phyloP scores from a whole-genome alignment of 2,797 vertebrate species.

The Moxostoma hubbsi region DNA sequence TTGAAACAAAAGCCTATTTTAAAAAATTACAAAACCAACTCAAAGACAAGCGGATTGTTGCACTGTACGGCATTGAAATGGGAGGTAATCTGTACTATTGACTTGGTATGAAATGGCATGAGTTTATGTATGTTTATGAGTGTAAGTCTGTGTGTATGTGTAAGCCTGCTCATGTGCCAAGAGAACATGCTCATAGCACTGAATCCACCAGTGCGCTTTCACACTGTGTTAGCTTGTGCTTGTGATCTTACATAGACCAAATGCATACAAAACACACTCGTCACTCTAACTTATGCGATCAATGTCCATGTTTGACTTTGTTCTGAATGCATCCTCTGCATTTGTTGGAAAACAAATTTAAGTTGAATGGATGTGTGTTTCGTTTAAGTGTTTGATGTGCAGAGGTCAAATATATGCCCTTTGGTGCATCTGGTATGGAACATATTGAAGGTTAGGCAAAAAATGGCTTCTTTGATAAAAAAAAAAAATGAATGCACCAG shows the following conservation, averaged over 20 bases:
- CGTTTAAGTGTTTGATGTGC: conserved; percentile 40
- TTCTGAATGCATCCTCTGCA: conserved; percentile 6
- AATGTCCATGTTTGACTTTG: conserved; percentile 6
- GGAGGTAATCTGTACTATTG: conserved; percentile 64
- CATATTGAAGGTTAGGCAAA: conserved; percentile 17
- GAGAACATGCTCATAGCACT: conserved; percentile 31
- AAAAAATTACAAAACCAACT: conserved; percentile 42
- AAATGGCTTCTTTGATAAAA: background rate
- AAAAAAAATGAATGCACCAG: background rate
- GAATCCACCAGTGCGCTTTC: conserved; percentile 8
- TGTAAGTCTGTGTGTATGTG: conserved; percentile 7
- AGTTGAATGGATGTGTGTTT: conserved; percentile 27
- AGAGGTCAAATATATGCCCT: conserved; percentile 11
- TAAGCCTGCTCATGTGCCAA: conserved; percentile 21
- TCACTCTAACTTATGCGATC: background rate
- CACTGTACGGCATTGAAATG: conserved; percentile 42
- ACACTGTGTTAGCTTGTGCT: conserved; percentile 56
- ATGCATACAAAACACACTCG: conserved; percentile 9
- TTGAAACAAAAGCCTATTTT: conserved; percentile 34
- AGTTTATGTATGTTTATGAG: conserved; percentile 52
- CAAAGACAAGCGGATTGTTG: no score
- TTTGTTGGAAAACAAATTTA: conserved; percentile 33
- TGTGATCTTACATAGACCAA: conserved; percentile 49
- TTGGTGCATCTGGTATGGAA: conserved; percentile 31
- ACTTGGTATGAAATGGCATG: conserved; percentile 51